Percentiles rank a stretch among this genome's conserved stretches.
phyloP scores from a whole-genome alignment of 2,113 vertebrate genomes.

The Xenus cinereus region DNA sequence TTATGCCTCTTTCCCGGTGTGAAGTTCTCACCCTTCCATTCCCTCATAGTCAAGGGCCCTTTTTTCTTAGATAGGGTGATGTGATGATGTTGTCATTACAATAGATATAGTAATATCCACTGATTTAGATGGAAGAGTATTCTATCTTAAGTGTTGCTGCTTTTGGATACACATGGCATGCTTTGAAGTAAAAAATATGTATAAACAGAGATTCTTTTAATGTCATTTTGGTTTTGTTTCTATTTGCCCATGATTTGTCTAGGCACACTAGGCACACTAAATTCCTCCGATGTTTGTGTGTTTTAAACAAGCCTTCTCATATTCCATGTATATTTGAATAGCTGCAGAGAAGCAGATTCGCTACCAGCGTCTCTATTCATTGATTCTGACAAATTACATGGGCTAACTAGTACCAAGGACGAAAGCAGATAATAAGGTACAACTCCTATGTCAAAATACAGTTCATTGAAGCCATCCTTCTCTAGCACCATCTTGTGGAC shows the following conservation, averaged over 20 bases:
- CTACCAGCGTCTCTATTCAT: background rate
- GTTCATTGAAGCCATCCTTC: background rate
- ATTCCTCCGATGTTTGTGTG: accelerated
- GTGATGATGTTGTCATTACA: background rate
- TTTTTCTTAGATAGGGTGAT: background rate
- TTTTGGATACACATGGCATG: background rate
- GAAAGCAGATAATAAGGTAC: accelerated
- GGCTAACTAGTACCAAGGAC: accelerated
- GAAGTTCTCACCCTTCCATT: background rate
- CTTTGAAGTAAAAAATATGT: background rate
- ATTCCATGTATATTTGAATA: background rate
- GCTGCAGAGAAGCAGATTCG: background rate
- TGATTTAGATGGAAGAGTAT: background rate
- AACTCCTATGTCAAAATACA: background rate
- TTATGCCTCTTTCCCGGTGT: background rate
- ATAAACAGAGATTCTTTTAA: background rate
- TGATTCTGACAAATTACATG: background rate
- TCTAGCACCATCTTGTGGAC: background rate
- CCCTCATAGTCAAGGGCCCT: background rate
- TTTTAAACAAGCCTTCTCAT: accelerated
- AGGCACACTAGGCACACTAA: background rate
- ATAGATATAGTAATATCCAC: background rate
- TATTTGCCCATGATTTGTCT: background rate
- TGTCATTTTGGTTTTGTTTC: background rate
- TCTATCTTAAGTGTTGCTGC: background rate